A percentile compares a stretch with the other conserved stretches of the same genome.
Conservation (phyloP, 2,797 vertebrate species). For the Florisuga fusca region DNA sequence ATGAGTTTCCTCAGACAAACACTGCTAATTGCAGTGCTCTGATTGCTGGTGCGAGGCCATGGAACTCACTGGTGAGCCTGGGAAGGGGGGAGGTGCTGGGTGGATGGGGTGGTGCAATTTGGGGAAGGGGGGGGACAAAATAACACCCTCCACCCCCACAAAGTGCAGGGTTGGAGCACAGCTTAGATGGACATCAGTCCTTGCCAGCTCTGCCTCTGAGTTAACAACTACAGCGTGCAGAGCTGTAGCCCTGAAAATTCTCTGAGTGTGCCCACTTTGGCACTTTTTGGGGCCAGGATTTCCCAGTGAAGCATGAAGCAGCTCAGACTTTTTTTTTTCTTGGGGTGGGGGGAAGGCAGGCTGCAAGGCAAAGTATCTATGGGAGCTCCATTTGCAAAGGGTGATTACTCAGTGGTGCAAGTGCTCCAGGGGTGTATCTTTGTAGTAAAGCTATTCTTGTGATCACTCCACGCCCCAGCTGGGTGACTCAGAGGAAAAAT, state of each 20-base stretch:
- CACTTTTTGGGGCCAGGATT: rapidly evolving
- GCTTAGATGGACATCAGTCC: neutral
- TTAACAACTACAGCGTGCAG: neutral
- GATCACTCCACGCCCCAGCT: neutral
- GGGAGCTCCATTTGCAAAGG: neutral
- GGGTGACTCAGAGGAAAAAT: constrained; percentile 53
- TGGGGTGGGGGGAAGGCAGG: neutral
- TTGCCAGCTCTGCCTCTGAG: neutral
- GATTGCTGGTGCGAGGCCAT: neutral
- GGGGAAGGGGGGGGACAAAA: no score
- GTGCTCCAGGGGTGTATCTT: neutral
- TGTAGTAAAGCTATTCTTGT: neutral
- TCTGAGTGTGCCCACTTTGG: neutral
- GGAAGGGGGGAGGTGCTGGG: neutral
- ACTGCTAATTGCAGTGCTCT: constrained; percentile 23
- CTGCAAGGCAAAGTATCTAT: neutral
- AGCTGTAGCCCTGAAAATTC: neutral
- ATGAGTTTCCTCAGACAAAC: constrained; percentile 54
- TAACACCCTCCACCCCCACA: neutral
- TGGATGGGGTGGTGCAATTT: neutral
- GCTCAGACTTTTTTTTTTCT: neutral
- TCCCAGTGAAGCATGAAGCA: neutral
- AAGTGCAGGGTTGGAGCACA: neutral
- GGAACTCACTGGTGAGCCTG: rapidly evolving
- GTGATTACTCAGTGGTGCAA: neutral